Evolutionary conservation across 2,797 vertebrate species (phyloP).

Genomic region (Selene dorsalis): DNA sequence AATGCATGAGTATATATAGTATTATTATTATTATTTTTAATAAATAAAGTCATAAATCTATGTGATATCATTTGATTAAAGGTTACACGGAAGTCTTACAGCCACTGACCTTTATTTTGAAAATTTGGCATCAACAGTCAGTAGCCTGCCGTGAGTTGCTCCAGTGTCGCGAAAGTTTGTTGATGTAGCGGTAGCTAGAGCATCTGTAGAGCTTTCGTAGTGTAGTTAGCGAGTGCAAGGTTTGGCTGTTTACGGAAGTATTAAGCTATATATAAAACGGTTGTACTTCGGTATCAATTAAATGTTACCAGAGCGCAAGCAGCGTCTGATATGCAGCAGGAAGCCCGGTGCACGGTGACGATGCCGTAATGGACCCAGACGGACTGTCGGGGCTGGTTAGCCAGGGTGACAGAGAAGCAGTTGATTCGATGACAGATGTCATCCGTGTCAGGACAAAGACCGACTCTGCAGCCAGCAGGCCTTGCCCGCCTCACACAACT

Average conservation of each 20-base stretch:
- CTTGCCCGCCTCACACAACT: background rate
- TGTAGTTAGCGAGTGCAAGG: background rate
- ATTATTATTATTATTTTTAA: too few species aligned
- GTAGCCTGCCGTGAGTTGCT: slow-evolving; percentile 57
- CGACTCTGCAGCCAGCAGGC: slow-evolving; percentile 6
- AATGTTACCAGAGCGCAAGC: background rate
- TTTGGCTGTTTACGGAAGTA: background rate
- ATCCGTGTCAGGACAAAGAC: slow-evolving; percentile 43
- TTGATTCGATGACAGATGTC: slow-evolving; percentile 53
- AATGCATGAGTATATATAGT: background rate
- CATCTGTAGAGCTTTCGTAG: background rate
- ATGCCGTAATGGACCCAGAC: slow-evolving; percentile 44
- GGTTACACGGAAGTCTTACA: background rate
- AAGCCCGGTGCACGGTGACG: background rate
- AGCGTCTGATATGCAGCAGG: background rate
- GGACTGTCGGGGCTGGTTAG: slow-evolving; percentile 34
- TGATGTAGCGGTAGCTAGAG: slow-evolving; percentile 16
- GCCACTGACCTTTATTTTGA: slow-evolving; percentile 71
- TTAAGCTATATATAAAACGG: too few species aligned
- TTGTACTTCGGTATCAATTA: background rate
- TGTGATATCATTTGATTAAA: background rate
- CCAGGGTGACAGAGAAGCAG: slow-evolving; percentile 47
- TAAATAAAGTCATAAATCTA: background rate
- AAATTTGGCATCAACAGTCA: slow-evolving; percentile 16
- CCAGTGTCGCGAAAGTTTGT: slow-evolving; percentile 74